phyloP scores from a whole-genome alignment of 2,113 vertebrate species.

The Rhagologus leucostigma region DNA sequence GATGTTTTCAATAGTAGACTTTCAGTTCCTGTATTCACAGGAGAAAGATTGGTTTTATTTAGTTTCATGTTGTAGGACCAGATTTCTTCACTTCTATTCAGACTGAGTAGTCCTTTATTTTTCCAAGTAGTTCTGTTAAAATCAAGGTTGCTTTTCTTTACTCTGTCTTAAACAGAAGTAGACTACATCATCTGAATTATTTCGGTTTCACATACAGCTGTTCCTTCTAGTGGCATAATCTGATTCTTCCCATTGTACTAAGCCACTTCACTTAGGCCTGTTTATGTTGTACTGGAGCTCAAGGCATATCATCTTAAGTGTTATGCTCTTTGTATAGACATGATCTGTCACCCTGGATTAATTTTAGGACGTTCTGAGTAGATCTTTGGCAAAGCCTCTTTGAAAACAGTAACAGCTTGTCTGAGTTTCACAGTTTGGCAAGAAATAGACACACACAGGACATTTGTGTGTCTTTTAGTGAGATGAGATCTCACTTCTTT shows the following conservation, averaged over 20 bases:
- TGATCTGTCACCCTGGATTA: neutral
- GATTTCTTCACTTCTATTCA: neutral
- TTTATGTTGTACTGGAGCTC: neutral
- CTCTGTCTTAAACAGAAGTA: neutral
- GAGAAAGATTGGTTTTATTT: neutral
- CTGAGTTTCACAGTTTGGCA: neutral
- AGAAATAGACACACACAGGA: neutral
- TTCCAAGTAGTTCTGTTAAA: neutral
- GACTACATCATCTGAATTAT: neutral
- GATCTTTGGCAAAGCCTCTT: neutral
- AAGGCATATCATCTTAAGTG: neutral
- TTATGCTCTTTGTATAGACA: neutral
- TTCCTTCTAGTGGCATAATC: neutral
- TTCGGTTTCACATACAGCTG: neutral
- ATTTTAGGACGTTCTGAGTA: neutral
- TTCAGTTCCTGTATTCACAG: neutral
- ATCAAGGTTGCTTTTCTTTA: neutral
- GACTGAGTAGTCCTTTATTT: neutral
- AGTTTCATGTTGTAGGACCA: neutral
- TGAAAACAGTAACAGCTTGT: neutral
- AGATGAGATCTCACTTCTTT: neutral
- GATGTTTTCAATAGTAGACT: neutral
- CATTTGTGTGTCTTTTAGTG: neutral
- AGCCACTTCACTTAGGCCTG: neutral
- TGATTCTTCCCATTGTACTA: neutral